A percentile compares a stretch with the other conserved stretches of the same genome.
These are phyloP conservation scores for Adineta ricciae DNA, from an alignment of 2,888 invertebrate species.

Conservation along the genomic window DNA sequence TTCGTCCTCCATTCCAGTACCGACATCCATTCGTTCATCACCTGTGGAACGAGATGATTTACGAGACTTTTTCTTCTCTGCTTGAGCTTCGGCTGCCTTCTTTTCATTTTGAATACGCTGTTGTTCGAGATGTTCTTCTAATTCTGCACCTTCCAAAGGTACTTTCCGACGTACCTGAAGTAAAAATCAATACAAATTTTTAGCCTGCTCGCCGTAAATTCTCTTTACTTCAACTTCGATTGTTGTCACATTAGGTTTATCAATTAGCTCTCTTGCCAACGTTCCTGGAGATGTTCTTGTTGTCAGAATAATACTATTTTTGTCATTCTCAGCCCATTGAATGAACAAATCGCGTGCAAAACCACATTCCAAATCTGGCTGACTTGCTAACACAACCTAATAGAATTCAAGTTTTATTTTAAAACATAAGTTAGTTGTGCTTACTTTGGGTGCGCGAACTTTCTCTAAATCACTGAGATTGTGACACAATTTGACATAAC, in stretches of 20 bases:
- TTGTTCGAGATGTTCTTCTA: conserved; percentile 53
- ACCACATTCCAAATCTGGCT: conserved; percentile 85
- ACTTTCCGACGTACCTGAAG: conserved; percentile 52
- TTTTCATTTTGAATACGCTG: conserved; percentile 39
- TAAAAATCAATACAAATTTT: background rate
- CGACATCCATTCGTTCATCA: background rate
- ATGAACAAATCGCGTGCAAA: conserved; percentile 85
- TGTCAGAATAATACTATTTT: conserved; percentile 87
- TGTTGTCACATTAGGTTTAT: conserved; percentile 49
- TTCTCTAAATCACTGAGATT: conserved; percentile 71
- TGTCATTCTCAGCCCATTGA: conserved; percentile 79
- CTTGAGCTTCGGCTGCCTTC: conserved; percentile 31
- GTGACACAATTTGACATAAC: conserved; percentile 84
- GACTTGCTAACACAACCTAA: conserved; percentile 79
- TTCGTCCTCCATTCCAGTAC: background rate
- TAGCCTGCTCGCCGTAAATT: background rate
- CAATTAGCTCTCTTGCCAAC: conserved; percentile 53
- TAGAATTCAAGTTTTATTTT: conserved; percentile 37
- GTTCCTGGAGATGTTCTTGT: conserved; percentile 59
- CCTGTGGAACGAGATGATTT: conserved; percentile 36
- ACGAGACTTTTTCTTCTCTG: conserved; percentile 33
- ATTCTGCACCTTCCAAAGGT: conserved; percentile 55
- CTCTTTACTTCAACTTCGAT: conserved; percentile 48
- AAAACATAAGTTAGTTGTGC: background rate
- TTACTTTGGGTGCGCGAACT: conserved; percentile 41